A percentile compares a stretch with the other conserved stretches of the same genome.
These are phyloP conservation scores for Porphyrio hochstetteri DNA, from an alignment of 2,113 vertebrate genomes.

Conservation along the genomic window DNA sequence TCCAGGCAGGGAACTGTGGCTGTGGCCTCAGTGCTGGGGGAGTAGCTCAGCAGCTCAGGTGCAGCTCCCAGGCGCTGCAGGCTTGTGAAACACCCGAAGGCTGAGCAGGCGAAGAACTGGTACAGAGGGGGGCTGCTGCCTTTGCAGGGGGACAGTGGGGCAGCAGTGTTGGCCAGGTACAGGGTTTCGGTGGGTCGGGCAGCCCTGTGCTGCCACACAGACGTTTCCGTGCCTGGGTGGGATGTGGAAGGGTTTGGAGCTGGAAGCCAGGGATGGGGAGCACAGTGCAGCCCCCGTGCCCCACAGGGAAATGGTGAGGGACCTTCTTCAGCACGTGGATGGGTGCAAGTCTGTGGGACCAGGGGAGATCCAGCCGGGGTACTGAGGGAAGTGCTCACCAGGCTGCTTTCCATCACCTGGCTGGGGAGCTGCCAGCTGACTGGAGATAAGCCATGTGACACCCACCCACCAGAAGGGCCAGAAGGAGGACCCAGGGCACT, in stretches of 20 bases:
- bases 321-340: too few species aligned
- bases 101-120: rapidly evolving
- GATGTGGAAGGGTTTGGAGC: neutral
- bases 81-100: rapidly evolving
- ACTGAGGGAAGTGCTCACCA: too few species aligned
- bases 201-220: neutral
- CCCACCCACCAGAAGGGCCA: too few species aligned
- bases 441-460: too few species aligned
- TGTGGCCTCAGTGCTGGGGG: rapidly evolving
- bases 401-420: too few species aligned
- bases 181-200: neutral
- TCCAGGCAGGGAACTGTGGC: rapidly evolving
- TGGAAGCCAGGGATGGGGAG: too few species aligned
- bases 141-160: neutral
- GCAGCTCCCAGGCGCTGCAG: neutral
- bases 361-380: too few species aligned
- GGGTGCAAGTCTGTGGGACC: too few species aligned
- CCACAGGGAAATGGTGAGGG: too few species aligned
- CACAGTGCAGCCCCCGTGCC: too few species aligned
- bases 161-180: rapidly evolving
- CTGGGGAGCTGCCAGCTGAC: too few species aligned
- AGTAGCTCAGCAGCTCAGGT: neutral
- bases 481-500: too few species aligned
- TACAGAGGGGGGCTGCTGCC: neutral
- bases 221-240: neutral